phyloP scores from a whole-genome alignment of 2,888 invertebrate species.

The Mylabris sibirica region DNA sequence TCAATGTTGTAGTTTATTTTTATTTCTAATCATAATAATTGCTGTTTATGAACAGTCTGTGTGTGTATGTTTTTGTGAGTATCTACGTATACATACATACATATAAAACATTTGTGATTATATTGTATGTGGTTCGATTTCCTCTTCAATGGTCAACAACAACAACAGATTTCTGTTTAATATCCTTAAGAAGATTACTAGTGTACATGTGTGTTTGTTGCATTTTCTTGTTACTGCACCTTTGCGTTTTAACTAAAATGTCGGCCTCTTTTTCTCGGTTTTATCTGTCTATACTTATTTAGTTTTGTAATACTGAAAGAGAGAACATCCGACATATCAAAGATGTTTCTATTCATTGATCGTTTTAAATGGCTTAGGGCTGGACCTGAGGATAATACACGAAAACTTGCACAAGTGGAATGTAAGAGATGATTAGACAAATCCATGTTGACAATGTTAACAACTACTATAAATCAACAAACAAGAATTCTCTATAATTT shows the following conservation, averaged over 20 bases:
- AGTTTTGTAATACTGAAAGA: constrained; percentile 42
- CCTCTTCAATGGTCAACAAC: constrained; percentile 57
- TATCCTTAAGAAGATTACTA: constrained; percentile 60
- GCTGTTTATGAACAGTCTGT: neutral
- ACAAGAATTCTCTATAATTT: neutral
- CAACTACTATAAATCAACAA: constrained; percentile 13
- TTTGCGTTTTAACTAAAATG: constrained; percentile 44
- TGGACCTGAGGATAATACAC: constrained; percentile 52
- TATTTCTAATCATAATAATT: constrained; percentile 9
- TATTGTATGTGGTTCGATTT: constrained; percentile 36
- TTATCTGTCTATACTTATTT: constrained; percentile 41
- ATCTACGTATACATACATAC: neutral
- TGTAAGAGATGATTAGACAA: constrained; percentile 42
- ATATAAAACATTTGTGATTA: neutral
- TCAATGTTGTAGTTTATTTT: constrained; percentile 28
- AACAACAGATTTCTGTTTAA: constrained; percentile 55
- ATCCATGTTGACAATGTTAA: constrained; percentile 43
- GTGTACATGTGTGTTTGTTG: constrained; percentile 23
- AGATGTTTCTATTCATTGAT: constrained; percentile 49
- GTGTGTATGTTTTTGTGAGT: neutral
- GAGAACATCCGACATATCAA: constrained; percentile 40
- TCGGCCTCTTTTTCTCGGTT: constrained; percentile 39
- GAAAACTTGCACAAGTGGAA: constrained; percentile 52
- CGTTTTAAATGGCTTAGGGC: constrained; percentile 58
- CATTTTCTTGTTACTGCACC: constrained; percentile 46